Evolutionary conservation across 2,888 invertebrate species (phyloP), one percentile per base, ranked within the genome.

Genomic region (Ochropleura leucogaster): DNA sequence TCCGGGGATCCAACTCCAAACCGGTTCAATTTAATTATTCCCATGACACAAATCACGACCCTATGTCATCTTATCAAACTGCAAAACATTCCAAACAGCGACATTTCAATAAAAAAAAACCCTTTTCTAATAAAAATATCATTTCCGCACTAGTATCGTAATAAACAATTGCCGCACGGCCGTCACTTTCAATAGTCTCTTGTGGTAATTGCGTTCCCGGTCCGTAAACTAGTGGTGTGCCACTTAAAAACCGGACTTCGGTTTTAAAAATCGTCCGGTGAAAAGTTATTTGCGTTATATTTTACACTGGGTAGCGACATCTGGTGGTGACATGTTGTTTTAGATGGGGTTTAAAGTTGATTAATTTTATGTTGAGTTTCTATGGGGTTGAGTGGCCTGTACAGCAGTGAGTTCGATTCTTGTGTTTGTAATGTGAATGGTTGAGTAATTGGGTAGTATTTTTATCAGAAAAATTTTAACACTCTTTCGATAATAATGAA

Each of bases 231-330:
- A 77, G 77, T 72, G 69, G 72, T 53, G 68, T 57, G 42, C 78
- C 84, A 84, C 84, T 82, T 82, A 77, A 74, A 77, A 74, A 71
- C 74, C 79, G 85, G 78, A 69, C 68, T 55, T 63, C 82, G 79
- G 79, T 74, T 30, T 30, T 79, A 82, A 82, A 84, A 84, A 79
- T 60, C 63, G 59, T 63, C 68, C 67, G 57, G 74, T 47, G 57
- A 62, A 79, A 81, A 85, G 51, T 68, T 80, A 78, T 82, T 75
- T 73, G 70, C 75, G 83, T 68, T 74, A 77, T 84, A 71, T 81
- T 80, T 75, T 72, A 68, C 66, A 53, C 65, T 42, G 70, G 79
- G 75, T 67, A 65, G 73, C 63, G 73, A 59, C 79, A 78, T 77
- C 82, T 84, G 82, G 66, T 44, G 72, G 65, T 74, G 82, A 72